These are phyloP conservation scores for Sycophila sp. DNA, from an alignment of 1,140 invertebrate species.

Conservation along the genomic window DNA sequence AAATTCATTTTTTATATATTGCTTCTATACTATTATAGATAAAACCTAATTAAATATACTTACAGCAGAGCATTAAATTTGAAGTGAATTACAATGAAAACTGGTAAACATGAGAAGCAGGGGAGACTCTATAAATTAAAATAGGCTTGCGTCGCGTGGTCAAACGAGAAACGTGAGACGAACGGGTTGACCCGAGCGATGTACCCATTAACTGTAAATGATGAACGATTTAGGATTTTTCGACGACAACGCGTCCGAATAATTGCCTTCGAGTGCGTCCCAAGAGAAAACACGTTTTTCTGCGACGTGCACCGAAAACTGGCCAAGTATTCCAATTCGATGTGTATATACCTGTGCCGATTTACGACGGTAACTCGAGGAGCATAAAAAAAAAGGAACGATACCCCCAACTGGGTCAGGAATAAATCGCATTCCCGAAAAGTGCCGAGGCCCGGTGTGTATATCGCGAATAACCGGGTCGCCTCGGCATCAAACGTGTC, in stretches of 20 bases:
- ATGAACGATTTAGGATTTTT: not conserved
- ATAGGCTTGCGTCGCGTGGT: not conserved
- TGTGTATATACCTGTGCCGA: too few species aligned
- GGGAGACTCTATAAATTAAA: too few species aligned
- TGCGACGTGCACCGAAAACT: not conserved
- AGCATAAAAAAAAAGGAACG: not conserved
- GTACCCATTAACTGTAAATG: not conserved
- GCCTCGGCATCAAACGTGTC: slow-evolving; percentile 6
- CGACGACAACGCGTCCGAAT: not conserved
- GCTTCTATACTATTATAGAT: too few species aligned
- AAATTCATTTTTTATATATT: too few species aligned
- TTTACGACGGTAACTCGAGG: not conserved
- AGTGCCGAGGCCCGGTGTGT: not conserved
- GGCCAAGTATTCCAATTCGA: slow-evolving; percentile 6
- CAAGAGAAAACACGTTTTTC: not conserved
- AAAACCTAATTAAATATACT: too few species aligned
- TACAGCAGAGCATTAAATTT: too few species aligned
- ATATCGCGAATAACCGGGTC: not conserved
- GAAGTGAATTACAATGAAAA: too few species aligned
- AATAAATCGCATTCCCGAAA: slow-evolving; percentile 21
- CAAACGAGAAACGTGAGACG: not conserved
- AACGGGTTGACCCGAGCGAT: not conserved
- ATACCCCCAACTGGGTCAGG: not conserved
- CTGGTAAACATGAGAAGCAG: too few species aligned
- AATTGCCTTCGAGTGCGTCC: not conserved